Conservation (phyloP, 1,140 invertebrate species). For the Micrasema longulum region DNA sequence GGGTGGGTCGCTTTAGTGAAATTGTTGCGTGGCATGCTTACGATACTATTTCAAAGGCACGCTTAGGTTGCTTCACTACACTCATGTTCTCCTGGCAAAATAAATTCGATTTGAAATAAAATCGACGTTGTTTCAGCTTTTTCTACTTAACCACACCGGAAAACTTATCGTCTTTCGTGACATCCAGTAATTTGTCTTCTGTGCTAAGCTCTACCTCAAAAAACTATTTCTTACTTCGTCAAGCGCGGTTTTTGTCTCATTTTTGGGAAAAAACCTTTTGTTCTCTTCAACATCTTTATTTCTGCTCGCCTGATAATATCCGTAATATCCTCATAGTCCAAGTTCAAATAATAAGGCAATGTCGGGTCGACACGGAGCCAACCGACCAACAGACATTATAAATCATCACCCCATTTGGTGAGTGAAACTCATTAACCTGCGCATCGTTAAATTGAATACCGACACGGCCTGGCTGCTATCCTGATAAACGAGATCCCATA, state of each 20-base stretch:
- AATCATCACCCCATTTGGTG: constrained; percentile 53
- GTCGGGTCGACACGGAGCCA: constrained; percentile 22
- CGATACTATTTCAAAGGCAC: constrained; percentile 20
- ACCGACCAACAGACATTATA: constrained; percentile 49
- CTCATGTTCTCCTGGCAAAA: no score
- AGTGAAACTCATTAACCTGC: constrained; percentile 53
- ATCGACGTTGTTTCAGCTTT: no score
- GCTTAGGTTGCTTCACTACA: no score
- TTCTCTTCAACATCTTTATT: neutral
- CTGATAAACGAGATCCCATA: constrained; percentile 24
- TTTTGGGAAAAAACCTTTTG: no score
- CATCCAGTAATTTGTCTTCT: no score
- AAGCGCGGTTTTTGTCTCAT: no score
- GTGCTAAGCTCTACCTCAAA: no score
- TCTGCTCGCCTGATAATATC: constrained; percentile 5
- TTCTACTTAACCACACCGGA: no score
- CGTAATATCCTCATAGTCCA: neutral
- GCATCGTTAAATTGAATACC: constrained; percentile 53
- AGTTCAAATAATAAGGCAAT: constrained; percentile 10
- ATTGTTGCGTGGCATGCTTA: constrained; percentile 38
- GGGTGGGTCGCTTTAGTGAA: constrained; percentile 32
- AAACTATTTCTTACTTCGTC: no score
- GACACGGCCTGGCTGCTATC: constrained; percentile 33
- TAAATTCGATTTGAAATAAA: no score
- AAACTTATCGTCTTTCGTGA: no score